Base-by-base conservation (phyloP, 1,140 invertebrate genomes). In the Drosophila busckii region DNA sequence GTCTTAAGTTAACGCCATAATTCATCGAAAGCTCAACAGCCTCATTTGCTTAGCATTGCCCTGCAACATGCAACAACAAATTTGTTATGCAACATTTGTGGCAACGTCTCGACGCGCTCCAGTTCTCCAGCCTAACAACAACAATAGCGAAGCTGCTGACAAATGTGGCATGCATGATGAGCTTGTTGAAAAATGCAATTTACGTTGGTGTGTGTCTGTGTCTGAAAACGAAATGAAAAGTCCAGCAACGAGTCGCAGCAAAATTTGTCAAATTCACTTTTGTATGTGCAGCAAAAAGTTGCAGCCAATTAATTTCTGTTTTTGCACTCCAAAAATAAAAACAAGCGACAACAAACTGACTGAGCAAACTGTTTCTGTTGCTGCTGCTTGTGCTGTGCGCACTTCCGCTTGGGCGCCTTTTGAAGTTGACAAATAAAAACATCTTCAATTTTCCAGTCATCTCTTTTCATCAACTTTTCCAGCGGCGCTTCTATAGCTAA, bases 91-190 rank as follows among this genome's bases (percentile, higher is more conserved):
- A 73, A 70, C 65, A 70, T 61, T 65, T 50, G 53, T 31, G 37
- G 62, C 64, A 60, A 59, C 73, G 29, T 67, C 55, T 32, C 73
- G 71, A 67, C 71, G 61, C 71, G 71, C 67, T 76, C 71, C 48
- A 80, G 22, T 80, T 80, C 67, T 50, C 62, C 17, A 15, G 59
- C 44, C 22, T 50, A 54, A 34, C 25, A 16, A 13, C 13, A 34
- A 20, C 28, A 28, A 35, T 6, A 44, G 17, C 6, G 19, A 28
- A 15, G 15, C 26, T 17, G 29, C 32, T 49, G 20, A 19, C 34
- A 15, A 40, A 40, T 49, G 44, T 40, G 53, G 44, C 44, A 56
- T 40, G 20, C 9, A 59, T 16, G 38, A 26, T 13, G 42, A 45
- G n/a, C 3, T n/a, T 26, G 29, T 6, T 25, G 44, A 49, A 56